Evolutionary conservation across 1,140 invertebrate species (phyloP).

Genomic region (Drosophila sechellia): DNA sequence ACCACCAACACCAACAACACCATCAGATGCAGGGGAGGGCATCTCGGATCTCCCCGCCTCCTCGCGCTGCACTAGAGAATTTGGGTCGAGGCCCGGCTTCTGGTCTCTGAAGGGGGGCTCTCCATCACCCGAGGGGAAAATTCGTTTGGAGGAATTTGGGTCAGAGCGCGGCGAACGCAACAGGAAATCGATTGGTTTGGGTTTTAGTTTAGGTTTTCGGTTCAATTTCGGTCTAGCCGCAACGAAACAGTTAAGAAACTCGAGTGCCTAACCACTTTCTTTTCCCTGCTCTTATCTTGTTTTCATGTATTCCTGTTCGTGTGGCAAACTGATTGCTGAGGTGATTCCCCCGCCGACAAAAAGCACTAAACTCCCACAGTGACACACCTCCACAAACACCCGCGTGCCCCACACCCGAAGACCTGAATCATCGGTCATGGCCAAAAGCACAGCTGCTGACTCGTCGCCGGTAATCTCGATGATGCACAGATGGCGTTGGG

Average conservation of each 20-base stretch:
- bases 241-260: conserved; percentile 7
- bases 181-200: conserved; percentile 49
- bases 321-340: conserved; percentile 19
- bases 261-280: conserved; percentile 41
- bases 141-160: conserved; percentile 39
- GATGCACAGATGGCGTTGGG: conserved; percentile 33
- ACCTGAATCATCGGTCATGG: conserved; percentile 36
- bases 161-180: conserved; percentile 36
- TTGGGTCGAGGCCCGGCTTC: conserved; percentile 39
- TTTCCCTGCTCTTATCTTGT: conserved; percentile 3
- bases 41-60: neutral
- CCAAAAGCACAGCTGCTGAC: conserved; percentile 34
- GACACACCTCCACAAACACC: conserved; percentile 1
- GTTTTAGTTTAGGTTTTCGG: conserved; percentile 30
- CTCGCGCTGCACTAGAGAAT: conserved; percentile 24
- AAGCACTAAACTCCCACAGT: conserved; percentile 25
- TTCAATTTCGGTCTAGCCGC: conserved; percentile 25
- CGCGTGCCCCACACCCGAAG: neutral
- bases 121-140: conserved; percentile 8
- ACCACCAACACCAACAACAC: neutral
- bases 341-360: conserved; percentile 17
- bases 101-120: conserved; percentile 17
- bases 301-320: conserved; percentile 2
- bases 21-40: conserved; percentile 8
- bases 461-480: conserved; percentile 26